Percentiles rank a stretch among this genome's conserved stretches.
phyloP scores from a whole-genome alignment of 2,113 vertebrate species.

The Lethenteron reissneri region DNA sequence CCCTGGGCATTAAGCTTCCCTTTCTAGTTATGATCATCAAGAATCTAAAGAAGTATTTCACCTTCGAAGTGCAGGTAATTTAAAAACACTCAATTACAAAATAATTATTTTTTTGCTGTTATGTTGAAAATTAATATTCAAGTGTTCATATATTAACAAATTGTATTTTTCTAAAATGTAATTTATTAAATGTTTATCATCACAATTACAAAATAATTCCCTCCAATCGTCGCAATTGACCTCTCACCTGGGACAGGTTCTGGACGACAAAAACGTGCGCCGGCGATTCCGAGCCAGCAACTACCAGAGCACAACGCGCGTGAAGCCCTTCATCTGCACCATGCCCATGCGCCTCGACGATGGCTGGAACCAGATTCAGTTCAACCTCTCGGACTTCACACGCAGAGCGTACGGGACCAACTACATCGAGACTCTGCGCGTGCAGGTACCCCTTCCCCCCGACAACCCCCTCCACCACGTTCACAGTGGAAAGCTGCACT shows the following conservation, averaged over 20 bases:
- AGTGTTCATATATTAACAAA: too few relatives aligned
- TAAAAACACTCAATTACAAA: neutral
- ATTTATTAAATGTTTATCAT: too few relatives aligned
- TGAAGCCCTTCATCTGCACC: constrained; percentile 93
- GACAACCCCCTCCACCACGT: too few relatives aligned
- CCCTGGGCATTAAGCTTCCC: constrained; percentile 73
- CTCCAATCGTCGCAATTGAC: too few relatives aligned
- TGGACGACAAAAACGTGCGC: constrained; percentile 88
- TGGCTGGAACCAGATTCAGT: constrained; percentile 96
- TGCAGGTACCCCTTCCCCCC: constrained; percentile 36
- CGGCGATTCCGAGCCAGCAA: constrained; percentile 78
- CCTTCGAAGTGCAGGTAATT: constrained; percentile 88
- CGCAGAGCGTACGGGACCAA: constrained; percentile 77
- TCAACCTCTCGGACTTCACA: constrained; percentile 80
- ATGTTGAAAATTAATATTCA: too few relatives aligned
- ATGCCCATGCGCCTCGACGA: constrained; percentile 93
- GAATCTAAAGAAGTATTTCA: constrained; percentile 91
- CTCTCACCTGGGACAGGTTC: constrained; percentile 27
- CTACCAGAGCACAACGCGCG: constrained; percentile 80
- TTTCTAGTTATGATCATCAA: constrained; percentile 96
- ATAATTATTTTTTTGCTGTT: too few relatives aligned
- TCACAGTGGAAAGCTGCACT: too few relatives aligned
- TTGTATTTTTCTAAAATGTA: too few relatives aligned
- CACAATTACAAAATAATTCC: too few relatives aligned
- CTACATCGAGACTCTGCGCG: constrained; percentile 73